Conservation (phyloP, 2,888 invertebrate species). For the Brachynemurus nebulosus region DNA sequence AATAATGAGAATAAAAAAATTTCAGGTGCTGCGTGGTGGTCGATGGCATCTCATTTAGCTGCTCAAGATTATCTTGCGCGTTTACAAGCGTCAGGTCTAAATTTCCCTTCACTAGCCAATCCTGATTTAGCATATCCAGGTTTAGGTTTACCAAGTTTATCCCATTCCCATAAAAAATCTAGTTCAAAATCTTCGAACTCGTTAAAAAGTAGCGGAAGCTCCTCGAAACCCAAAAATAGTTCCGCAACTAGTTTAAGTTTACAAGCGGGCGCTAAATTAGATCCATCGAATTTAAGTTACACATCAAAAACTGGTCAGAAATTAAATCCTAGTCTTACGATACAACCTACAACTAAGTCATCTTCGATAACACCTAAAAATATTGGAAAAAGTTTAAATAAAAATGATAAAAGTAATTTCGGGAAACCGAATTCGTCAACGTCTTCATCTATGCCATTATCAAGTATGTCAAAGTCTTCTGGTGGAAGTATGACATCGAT, state of each 20-base stretch:
- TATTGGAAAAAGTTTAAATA: conserved; percentile 6
- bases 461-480: conserved; percentile 18
- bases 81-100: conserved; percentile 64
- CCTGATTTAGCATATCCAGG: conserved; percentile 45
- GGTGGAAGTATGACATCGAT: conserved; percentile 14
- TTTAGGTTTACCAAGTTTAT: conserved; percentile 36
- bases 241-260: conserved; percentile 17
- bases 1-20: background rate
- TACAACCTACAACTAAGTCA: conserved; percentile 9
- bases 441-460: conserved; percentile 15
- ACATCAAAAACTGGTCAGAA: conserved; percentile 8
- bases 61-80: conserved; percentile 79
- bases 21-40: conserved; percentile 77
- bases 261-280: conserved; percentile 19
- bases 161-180: conserved; percentile 27
- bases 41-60: conserved; percentile 77
- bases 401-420: conserved; percentile 5
- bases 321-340: conserved; percentile 11
- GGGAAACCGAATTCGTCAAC: conserved; percentile 19
- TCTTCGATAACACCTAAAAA: conserved; percentile 8
- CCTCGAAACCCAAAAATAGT: conserved; percentile 16
- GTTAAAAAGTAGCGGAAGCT: conserved; percentile 22
- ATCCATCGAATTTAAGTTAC: conserved; percentile 13
- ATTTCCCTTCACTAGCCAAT: conserved; percentile 47
- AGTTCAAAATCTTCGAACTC: conserved; percentile 16